phyloP scores from a whole-genome alignment of 2,888 invertebrate species.

The Apamea anceps region DNA sequence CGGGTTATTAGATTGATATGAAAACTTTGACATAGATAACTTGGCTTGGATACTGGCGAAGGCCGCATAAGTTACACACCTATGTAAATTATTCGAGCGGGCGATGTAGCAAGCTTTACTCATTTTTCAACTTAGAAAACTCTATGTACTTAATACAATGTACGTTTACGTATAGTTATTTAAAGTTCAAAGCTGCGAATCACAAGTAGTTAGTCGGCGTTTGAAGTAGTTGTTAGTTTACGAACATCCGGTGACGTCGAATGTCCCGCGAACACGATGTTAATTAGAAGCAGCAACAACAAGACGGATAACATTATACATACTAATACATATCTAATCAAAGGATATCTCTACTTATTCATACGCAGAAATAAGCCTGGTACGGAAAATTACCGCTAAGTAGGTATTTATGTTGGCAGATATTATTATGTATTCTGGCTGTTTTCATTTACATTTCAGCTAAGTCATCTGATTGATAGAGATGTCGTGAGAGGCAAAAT shows the following conservation, averaged over 20 bases:
- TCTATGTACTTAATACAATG: neutral
- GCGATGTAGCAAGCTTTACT: conserved; percentile 33
- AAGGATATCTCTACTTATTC: neutral
- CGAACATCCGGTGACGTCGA: conserved; percentile 42
- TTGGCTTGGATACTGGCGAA: conserved; percentile 24
- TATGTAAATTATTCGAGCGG: conserved; percentile 32
- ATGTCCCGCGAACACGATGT: conserved; percentile 42
- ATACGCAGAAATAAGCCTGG: neutral
- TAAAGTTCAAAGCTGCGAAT: conserved; percentile 47
- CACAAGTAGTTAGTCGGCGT: conserved; percentile 42
- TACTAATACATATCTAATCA: conserved; percentile 10
- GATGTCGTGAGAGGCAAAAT: conserved; percentile 2
- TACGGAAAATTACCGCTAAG: conserved; percentile 5
- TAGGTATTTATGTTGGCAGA: neutral
- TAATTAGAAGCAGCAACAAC: conserved; percentile 43
- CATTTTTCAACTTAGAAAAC: conserved; percentile 33
- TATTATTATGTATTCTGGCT: conserved; percentile 1
- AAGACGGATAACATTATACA: conserved; percentile 37
- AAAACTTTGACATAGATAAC: conserved; percentile 40
- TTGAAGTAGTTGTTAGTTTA: conserved; percentile 55
- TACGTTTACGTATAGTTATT: conserved; percentile 42
- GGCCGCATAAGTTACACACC: conserved; percentile 44
- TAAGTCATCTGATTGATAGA: conserved; percentile 43
- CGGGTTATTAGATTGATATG: conserved; percentile 49
- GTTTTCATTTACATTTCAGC: conserved; percentile 20